phyloP scores from a whole-genome alignment of 2,888 invertebrate genomes.

The Nemotelus pantherinus region DNA sequence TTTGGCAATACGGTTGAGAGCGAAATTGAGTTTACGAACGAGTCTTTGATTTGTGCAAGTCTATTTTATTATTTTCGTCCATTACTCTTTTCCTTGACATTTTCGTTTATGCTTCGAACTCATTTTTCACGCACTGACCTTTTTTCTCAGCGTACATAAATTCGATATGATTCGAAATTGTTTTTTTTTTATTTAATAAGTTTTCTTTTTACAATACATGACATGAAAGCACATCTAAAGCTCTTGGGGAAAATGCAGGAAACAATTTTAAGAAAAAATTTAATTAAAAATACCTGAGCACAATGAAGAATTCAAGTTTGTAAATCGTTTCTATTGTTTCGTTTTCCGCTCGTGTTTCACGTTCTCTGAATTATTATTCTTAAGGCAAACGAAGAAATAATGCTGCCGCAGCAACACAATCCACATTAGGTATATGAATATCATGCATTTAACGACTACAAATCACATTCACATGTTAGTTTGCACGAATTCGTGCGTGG shows the following conservation, averaged over 20 bases:
- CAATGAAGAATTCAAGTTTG: constrained; percentile 44
- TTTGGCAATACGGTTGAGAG: not conserved
- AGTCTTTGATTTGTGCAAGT: not conserved
- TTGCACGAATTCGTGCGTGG: too few species aligned
- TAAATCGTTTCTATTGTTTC: not conserved
- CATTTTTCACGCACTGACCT: constrained; percentile 1
- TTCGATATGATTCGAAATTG: not conserved
- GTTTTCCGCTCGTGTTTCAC: not conserved
- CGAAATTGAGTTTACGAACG: not conserved
- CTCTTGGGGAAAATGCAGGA: constrained; percentile 8
- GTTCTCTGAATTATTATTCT: not conserved
- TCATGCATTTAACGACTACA: too few species aligned
- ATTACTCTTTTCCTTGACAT: too few species aligned
- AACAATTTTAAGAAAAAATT: not conserved
- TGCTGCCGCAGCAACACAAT: too few species aligned
- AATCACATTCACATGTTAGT: too few species aligned
- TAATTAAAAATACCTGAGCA: constrained; percentile 46
- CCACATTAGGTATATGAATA: too few species aligned
- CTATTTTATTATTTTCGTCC: not conserved
- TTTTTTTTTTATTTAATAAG: not conserved
- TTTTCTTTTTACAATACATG: not conserved
- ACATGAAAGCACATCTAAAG: constrained; percentile 32
- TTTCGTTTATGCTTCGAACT: too few species aligned
- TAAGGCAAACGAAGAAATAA: constrained; percentile 14
- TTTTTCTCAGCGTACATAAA: not conserved